A percentile compares a stretch with the other conserved stretches of the same genome.
These are phyloP conservation scores for Orthonyx spaldingii DNA, from an alignment of 2,113 vertebrate genomes.

Conservation along the genomic window DNA sequence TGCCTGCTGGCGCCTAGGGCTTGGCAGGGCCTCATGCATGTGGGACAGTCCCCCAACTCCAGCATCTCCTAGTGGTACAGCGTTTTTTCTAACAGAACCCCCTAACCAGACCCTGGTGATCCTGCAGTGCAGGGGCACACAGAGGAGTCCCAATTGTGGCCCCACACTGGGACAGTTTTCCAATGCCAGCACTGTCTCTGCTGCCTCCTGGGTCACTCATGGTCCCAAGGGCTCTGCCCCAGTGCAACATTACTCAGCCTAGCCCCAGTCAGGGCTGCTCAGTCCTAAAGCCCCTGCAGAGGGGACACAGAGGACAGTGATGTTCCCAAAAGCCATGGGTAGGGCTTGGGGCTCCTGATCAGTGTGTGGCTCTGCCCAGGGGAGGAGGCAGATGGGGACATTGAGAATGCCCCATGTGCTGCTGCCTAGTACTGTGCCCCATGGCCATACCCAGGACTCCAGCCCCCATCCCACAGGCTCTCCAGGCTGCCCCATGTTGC, in stretches of 20 bases:
- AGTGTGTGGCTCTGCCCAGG: background rate
- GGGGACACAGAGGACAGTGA: accelerated
- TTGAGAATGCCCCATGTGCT: background rate
- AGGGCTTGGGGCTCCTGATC: background rate
- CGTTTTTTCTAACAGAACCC: background rate
- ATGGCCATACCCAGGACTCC: background rate
- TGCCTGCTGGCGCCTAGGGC: accelerated
- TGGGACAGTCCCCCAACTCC: background rate
- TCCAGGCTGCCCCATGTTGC: accelerated
- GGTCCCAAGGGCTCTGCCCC: background rate
- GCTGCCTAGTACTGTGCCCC: background rate
- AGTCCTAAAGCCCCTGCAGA: background rate
- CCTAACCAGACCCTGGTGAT: background rate
- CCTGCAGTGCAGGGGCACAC: background rate
- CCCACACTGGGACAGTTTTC: background rate
- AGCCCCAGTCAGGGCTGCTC: background rate
- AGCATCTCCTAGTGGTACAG: background rate
- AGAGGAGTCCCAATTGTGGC: background rate
- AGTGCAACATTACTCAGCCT: background rate
- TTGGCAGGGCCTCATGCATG: accelerated
- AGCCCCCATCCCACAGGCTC: background rate
- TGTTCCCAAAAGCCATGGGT: background rate
- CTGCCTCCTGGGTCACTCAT: background rate
- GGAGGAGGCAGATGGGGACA: background rate
- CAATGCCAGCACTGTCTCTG: accelerated